Conservation (phyloP, 2,888 invertebrate genomes). For the Oscheius onirici region DNA sequence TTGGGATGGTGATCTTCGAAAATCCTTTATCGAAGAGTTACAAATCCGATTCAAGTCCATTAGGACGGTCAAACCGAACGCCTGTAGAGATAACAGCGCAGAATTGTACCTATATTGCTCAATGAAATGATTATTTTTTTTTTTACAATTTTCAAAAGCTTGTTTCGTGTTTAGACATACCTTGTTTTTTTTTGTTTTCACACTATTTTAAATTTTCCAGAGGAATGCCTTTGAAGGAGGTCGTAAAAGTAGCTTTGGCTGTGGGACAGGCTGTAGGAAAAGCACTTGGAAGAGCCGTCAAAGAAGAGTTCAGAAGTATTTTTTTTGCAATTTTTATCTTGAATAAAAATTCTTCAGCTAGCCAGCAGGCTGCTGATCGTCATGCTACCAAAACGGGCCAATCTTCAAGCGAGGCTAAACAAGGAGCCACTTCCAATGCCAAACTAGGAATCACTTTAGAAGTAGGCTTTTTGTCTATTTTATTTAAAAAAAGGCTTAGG, state of each 20-base stretch:
- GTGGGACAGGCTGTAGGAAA: slow-evolving; percentile 69
- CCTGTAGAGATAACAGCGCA: slow-evolving; percentile 69
- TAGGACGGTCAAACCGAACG: slow-evolving; percentile 66
- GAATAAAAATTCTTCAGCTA: slow-evolving; percentile 50
- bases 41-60: slow-evolving; percentile 54
- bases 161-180: background rate
- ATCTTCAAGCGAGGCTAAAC: slow-evolving; percentile 55
- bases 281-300: slow-evolving; percentile 64
- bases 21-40: slow-evolving; percentile 57
- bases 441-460: slow-evolving; percentile 67
- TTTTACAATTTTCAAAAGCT: background rate
- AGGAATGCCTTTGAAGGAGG: slow-evolving; percentile 51
- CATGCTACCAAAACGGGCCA: slow-evolving; percentile 58
- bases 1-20: slow-evolving; percentile 66
- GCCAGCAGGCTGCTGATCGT: slow-evolving; percentile 63
- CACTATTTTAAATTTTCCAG: background rate
- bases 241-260: slow-evolving; percentile 58
- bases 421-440: slow-evolving; percentile 58
- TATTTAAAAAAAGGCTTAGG: slow-evolving; percentile 76
- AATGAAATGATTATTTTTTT: slow-evolving; percentile 23
- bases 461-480: slow-evolving; percentile 35
- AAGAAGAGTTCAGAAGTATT: slow-evolving; percentile 64
- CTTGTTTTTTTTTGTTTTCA: slow-evolving; percentile 15
- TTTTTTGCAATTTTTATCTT: background rate
- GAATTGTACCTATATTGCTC: slow-evolving; percentile 65